These are phyloP conservation scores for Agrochola circellaris DNA, from an alignment of 2,888 invertebrate species.

Conservation along the genomic window DNA sequence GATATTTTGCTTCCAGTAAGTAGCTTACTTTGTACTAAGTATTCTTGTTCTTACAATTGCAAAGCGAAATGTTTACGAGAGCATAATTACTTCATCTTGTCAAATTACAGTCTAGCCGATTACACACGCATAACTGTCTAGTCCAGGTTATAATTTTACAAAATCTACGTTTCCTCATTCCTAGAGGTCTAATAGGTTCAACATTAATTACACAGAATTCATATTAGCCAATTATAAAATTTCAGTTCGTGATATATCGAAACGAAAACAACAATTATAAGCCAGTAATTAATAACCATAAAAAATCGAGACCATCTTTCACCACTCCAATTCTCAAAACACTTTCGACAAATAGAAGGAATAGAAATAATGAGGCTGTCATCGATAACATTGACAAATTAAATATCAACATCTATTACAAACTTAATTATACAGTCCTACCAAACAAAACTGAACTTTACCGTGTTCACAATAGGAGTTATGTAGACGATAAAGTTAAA, in stretches of 20 bases:
- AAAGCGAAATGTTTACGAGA: conserved; percentile 34
- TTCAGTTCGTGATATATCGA: conserved; percentile 63
- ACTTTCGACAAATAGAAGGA: conserved; percentile 78
- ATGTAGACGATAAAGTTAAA: conserved; percentile 58
- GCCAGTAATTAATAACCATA: conserved; percentile 67
- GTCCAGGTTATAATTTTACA: conserved; percentile 26
- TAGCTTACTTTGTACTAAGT: conserved; percentile 13
- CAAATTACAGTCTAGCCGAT: conserved; percentile 41
- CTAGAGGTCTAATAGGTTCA: conserved; percentile 28
- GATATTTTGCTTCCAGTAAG: not conserved
- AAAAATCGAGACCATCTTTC: conserved; percentile 76
- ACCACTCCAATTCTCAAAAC: conserved; percentile 72
- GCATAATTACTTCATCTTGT: conserved; percentile 58
- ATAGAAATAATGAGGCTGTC: conserved; percentile 85
- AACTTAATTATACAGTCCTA: conserved; percentile 22
- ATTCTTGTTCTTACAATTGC: conserved; percentile 12
- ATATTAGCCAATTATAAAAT: conserved; percentile 65
- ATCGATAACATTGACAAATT: conserved; percentile 89
- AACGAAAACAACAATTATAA: conserved; percentile 68
- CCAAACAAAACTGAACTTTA: conserved; percentile 61
- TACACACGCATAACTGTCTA: conserved; percentile 32
- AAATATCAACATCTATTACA: conserved; percentile 81
- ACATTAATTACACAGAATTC: conserved; percentile 61
- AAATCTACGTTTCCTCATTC: conserved; percentile 52
- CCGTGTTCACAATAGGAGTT: conserved; percentile 49